Evolutionary conservation across 2,797 vertebrate species (phyloP), one percentile per base, ranked within the genome.

Genomic region (Fistularia commersonii): DNA sequence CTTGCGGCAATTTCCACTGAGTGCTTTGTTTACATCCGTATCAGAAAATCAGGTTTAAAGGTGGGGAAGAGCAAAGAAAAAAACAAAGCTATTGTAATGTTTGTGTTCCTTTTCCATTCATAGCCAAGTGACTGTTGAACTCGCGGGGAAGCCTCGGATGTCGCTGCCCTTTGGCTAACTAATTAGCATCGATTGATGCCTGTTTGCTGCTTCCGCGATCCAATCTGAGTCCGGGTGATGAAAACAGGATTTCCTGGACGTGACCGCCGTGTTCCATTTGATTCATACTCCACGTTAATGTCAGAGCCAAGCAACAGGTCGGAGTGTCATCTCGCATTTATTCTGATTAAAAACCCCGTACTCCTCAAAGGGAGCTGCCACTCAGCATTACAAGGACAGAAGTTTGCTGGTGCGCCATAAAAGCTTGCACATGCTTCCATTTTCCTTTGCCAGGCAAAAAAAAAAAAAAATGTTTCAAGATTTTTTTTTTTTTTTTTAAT

Each of bases 321-420:
- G 7, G 41, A 51, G 44, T 38, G 56, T 67, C 61, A 60, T 49
- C 36, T 49, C 60, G 51, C 49, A 49, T 66, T 71, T 64, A 50
- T 64, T 48, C 45, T 64, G 71, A 69, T 59, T 44, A 65, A 65
- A 65, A 72, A 45, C 11, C 51, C 11, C 32, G 37, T n/a, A 48
- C 50, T 62, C 42, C 54, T 64, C 48, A 10, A 40, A 51, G 54
- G 41, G 47, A 72, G 45, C 66, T 73, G 79, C 65, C 78, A 77
- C 62, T 76, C 72, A 75, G 73, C 55, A 77, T 80, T 74, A 76
- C 44, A 71, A 69, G 56, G 52, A 55, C 45, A 40, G n/a, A 45
- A 43, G 44, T 48, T 67, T 72, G 59, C 70, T 56, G 51, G 54
- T 77, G 64, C 7, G 8, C 55, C 41, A 45, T 64, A 57, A 74